These are phyloP conservation scores for Zaprionus bogoriensis DNA, from an alignment of 2,888 invertebrate species.

Conservation along the genomic window DNA sequence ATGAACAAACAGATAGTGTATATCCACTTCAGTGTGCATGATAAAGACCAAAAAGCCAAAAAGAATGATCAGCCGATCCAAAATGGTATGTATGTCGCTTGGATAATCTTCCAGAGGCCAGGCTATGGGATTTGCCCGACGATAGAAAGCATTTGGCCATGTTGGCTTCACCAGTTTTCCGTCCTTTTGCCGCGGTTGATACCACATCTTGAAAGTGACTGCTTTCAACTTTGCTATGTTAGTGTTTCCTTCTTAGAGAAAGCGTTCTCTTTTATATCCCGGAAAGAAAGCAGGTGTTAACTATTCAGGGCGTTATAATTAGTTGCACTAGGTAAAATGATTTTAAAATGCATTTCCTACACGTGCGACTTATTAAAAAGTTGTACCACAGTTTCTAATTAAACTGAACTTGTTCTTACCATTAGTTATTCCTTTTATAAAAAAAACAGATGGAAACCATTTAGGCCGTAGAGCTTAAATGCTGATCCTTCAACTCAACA, in stretches of 20 bases:
- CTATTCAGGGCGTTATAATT: background rate
- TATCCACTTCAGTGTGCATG: constrained; percentile 54
- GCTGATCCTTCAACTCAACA: too few species aligned
- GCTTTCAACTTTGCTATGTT: background rate
- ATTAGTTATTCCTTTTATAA: too few species aligned
- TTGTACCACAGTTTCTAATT: background rate
- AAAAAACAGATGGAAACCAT: too few species aligned
- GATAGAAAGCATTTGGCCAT: constrained; percentile 54
- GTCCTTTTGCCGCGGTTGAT: constrained; percentile 54
- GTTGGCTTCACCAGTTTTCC: constrained; percentile 52
- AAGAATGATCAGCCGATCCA: constrained; percentile 41
- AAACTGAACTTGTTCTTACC: background rate
- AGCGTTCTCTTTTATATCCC: background rate
- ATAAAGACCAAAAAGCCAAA: constrained; percentile 40
- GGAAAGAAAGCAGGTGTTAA: too few species aligned
- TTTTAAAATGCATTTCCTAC: background rate
- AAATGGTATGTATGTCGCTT: background rate
- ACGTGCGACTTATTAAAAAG: background rate
- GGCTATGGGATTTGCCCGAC: constrained; percentile 45
- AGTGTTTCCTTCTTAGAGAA: too few species aligned
- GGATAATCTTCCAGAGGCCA: constrained; percentile 68
- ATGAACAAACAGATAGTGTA: constrained; percentile 51
- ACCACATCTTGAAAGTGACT: constrained; percentile 28
- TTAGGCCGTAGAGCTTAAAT: too few species aligned
- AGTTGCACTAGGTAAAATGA: background rate